phyloP scores from a whole-genome alignment of 2,797 vertebrate genomes.

The Sebastes matsubarae region DNA sequence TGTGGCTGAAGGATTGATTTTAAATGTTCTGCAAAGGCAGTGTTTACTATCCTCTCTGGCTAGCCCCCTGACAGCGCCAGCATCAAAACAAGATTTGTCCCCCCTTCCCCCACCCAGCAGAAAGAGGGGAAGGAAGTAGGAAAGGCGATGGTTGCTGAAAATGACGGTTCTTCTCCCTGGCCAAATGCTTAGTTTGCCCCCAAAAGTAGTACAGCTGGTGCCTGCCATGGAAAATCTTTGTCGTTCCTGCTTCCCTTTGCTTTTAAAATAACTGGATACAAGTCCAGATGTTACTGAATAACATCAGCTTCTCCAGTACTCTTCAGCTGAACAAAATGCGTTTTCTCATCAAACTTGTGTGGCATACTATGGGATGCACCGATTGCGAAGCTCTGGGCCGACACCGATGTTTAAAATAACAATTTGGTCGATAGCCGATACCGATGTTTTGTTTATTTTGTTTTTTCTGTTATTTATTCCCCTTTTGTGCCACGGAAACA shows the following conservation, averaged over 20 bases:
- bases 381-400: too few species aligned
- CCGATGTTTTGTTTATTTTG: too few species aligned
- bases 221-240: neutral
- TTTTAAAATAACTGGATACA: neutral
- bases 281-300: neutral
- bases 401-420: too few species aligned
- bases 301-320: neutral
- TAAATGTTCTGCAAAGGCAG: constrained; percentile 81
- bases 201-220: constrained; percentile 9
- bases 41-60: constrained; percentile 80
- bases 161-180: constrained; percentile 28
- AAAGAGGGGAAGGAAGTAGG: constrained; percentile 34
- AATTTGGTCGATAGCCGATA: too few species aligned
- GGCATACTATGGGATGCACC: neutral
- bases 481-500: too few species aligned
- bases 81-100: constrained; percentile 78
- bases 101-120: constrained; percentile 36
- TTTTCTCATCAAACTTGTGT: neutral
- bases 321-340: neutral
- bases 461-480: too few species aligned
- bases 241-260: neutral
- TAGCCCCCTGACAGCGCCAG: constrained; percentile 72
- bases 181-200: constrained; percentile 31
- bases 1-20: constrained; percentile 83
- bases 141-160: constrained; percentile 42